A percentile compares a stretch with the other conserved stretches of the same genome.
Conservation (phyloP, 2,113 vertebrate genomes). For the Syrmaticus mikado region DNA sequence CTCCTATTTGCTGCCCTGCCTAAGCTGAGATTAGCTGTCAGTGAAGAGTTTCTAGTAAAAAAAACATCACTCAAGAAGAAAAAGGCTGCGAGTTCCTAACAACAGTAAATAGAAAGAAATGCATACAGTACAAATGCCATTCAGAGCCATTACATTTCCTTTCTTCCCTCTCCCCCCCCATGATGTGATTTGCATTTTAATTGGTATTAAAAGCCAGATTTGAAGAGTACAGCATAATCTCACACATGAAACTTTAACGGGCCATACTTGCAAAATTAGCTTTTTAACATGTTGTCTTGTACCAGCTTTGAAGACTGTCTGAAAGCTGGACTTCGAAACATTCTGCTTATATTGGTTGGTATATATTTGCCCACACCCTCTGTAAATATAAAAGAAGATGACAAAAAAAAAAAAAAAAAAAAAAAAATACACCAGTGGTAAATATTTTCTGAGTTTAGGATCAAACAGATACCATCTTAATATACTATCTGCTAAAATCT, state of each 20-base stretch:
- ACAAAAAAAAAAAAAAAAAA: not conserved
- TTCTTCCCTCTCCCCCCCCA: not conserved
- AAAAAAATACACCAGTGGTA: not conserved
- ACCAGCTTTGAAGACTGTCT: not conserved
- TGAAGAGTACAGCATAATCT: not conserved
- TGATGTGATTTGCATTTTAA: not conserved
- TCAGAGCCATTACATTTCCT: not conserved
- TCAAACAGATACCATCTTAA: not conserved
- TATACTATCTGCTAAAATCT: not conserved
- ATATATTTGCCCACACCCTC: conserved; percentile 23
- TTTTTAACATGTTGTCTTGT: not conserved
- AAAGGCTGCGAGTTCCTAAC: not conserved
- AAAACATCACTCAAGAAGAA: not conserved
- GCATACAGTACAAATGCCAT: not conserved
- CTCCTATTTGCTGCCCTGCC: not conserved
- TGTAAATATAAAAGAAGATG: not conserved
- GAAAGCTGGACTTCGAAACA: conserved; percentile 45
- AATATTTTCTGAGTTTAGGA: not conserved
- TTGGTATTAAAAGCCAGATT: not conserved
- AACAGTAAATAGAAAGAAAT: not conserved
- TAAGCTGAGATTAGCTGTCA: not conserved
- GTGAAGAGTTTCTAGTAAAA: not conserved
- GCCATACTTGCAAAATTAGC: not conserved
- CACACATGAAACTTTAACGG: not conserved
- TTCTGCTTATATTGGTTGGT: not conserved